Base-by-base conservation (phyloP, 2,888 invertebrate species). In the Kryphioiulus occultus region DNA sequence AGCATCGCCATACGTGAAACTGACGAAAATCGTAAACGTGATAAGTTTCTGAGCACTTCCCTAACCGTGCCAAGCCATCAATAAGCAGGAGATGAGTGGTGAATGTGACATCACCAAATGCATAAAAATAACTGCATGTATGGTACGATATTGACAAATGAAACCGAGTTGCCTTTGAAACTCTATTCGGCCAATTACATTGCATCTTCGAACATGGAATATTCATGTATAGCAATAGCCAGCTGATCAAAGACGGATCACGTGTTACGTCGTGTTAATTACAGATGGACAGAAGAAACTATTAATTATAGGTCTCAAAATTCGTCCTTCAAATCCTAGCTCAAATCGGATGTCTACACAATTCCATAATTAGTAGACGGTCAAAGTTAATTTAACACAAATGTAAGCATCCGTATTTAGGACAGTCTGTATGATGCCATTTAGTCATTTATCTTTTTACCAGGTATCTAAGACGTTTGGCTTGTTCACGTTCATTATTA, bases 111-210 rank as follows among this genome's bases (percentile, higher is more conserved):
- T 78, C 30, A 78, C 78, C 4, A 78, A 78, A 78, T 78, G 26
- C 78, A 30, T 78, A 78, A 78, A 78, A 78, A 78, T 78, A 78
- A 30, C 78, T 17, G n/a, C n/a, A n/a, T n/a, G n/a, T n/a, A 78
- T 78, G 78, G 30, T 78, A 78, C 30, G 78, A 78, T 78, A 30
- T 15, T 30, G 78, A 30, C 78, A 78, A 30, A 30, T 78, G 78
- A 78, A 78, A 78, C 78, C 78, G 12, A 10, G 17, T 78, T 78
- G 78, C 78, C 30, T 78, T 78, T 78, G 78, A 78, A 12, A 78
- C 78, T 1, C 78, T 78, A 15, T 4, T 78, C 26, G 78, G 17
- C 78, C 78, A 78, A 78, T 78, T 78, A 30, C 1, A 78, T 78
- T 78, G 15, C 78, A 78, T 30, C 10, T 78, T 12, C 12, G 15